Conservation (phyloP, 1,140 invertebrate genomes). For the Euglossa dilemma region DNA sequence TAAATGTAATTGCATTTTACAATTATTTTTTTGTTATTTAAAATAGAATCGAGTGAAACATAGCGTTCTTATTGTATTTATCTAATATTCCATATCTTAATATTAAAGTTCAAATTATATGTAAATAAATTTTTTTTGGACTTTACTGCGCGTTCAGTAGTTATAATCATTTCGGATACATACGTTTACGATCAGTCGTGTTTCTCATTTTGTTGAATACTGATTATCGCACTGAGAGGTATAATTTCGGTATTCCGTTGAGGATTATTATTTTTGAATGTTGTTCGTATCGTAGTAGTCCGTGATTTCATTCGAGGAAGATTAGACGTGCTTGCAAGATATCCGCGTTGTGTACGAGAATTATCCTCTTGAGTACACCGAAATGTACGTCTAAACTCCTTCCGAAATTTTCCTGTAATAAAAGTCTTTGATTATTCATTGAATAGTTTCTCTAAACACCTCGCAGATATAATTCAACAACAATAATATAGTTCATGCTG, state of each 20-base stretch:
- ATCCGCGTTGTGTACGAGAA: constrained; percentile 50
- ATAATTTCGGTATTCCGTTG: constrained; percentile 71
- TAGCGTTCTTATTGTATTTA: neutral
- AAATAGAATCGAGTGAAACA: neutral
- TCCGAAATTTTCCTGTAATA: constrained; percentile 86
- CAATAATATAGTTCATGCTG: neutral
- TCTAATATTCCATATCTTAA: constrained; percentile 9
- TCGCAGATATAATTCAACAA: neutral
- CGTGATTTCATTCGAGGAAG: constrained; percentile 47
- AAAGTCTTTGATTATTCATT: constrained; percentile 23
- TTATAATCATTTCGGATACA: neutral
- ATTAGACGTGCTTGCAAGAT: constrained; percentile 60
- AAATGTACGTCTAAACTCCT: constrained; percentile 85
- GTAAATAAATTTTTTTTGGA: constrained; percentile 30
- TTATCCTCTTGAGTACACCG: constrained; percentile 74
- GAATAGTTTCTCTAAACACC: neutral
- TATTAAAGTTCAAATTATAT: constrained; percentile 19
- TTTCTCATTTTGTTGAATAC: constrained; percentile 57
- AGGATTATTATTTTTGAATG: constrained; percentile 67
- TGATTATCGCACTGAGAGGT: constrained; percentile 66
- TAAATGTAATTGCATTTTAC: constrained; percentile 15
- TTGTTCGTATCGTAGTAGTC: constrained; percentile 56
- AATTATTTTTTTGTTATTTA: constrained; percentile 22
- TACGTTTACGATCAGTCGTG: constrained; percentile 33
- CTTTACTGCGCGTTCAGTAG: neutral